Base-by-base conservation (phyloP, 2,113 vertebrate species). In the Forbesichthys papilliferus region DNA sequence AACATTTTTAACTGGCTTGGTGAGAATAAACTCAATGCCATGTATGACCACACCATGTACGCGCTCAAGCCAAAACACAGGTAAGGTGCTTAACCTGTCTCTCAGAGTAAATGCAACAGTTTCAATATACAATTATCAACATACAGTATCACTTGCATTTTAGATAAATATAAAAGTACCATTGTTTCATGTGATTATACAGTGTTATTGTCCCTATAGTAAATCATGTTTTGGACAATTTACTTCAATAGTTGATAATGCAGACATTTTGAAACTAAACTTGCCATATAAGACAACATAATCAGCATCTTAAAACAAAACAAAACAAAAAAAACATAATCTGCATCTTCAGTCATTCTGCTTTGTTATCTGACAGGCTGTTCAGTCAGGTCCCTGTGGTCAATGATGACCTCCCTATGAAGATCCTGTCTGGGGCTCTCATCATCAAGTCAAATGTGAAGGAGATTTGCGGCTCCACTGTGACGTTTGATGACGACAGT, bases 361-460 rank as follows among this genome's bases (percentile, higher is more conserved):
- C 11, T 12, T 11, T 52, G 49, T 14, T 14, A 20, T 20, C n/a
- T 20, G 42, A 59, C 61, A 90, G 87, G 55, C 62, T 86, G 34
- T 87, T 91, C 80, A 86, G 83, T 73, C 93, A 95, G 77, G 93
- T 94, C 48, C 93, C 93, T 0, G 90, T 94, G 0, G 0, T 97
- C 73, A 99, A 95, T 0, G 96, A 98, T 0, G 95, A 97, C 0
- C 91, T 99, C 36, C 95, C 96, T 47, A 91, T 93, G 27, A 90
- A 93, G 60, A 95, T 98, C 71, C 87, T 97, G 18, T 91, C 92
- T 0, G 97, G 96, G 10, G 69, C 79, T 3, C 89, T 99, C 74
- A 62, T 70, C 20, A 64, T 98, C 71, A 98, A 98, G 84, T 85
- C 94, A 0, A 94, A 95, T 0, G 54, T 98, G 74, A 88, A 52